Base-by-base conservation (phyloP, 2,888 invertebrate genomes). In the Imbricaverruca yamaguchii region DNA sequence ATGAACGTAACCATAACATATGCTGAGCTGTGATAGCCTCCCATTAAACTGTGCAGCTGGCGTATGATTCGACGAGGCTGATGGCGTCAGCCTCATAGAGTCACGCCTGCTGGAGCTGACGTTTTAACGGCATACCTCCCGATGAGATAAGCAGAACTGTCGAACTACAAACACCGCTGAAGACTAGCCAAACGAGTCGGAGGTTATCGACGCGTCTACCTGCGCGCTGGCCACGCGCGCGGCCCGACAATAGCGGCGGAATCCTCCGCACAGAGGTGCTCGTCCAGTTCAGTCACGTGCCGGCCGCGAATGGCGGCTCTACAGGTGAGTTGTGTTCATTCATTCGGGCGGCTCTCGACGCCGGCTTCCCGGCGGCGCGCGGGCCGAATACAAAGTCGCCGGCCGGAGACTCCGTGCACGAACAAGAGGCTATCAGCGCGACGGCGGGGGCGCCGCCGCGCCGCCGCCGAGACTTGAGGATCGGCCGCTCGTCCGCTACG, bases 241-340 rank as follows among this genome's bases (percentile, higher is more conserved):
- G 10, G 13, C 21, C 55, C 21, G 39, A 6, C 6, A 18, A 23
- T 23, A 65, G 65, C 65, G 65, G 10, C n/a, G 18, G 65, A 65
- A 65, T 65, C 65, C 65, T 9, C 10, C 9, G 23, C 15, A 6
- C 69, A 18, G 69, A 39, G 39, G 55, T 18, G 13, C 74, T 74
- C 74, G 53, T 21, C 74, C 55, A 74, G 74, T 74, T 74, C 55
- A 21, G 74, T 74, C 74, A 74, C 74, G 74, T 21, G 55, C 74
- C 74, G 53, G 39, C 21, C 21, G 23, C n/a, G 74, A 13, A 21
- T 2, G 15, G 59, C 59, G 59, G 59, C 12, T 15, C 15, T 13
- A 59, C 59, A 59, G 59, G 59, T 59, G 69, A 21, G 69, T 18
- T 12, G 74, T 39, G 15, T 53, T 74, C 74, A 74, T 74, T 74